A percentile compares a stretch with the other conserved stretches of the same genome.
Evolutionary conservation across 2,797 vertebrate species (phyloP).

Genomic region (Tachyglossus aculeatus): DNA sequence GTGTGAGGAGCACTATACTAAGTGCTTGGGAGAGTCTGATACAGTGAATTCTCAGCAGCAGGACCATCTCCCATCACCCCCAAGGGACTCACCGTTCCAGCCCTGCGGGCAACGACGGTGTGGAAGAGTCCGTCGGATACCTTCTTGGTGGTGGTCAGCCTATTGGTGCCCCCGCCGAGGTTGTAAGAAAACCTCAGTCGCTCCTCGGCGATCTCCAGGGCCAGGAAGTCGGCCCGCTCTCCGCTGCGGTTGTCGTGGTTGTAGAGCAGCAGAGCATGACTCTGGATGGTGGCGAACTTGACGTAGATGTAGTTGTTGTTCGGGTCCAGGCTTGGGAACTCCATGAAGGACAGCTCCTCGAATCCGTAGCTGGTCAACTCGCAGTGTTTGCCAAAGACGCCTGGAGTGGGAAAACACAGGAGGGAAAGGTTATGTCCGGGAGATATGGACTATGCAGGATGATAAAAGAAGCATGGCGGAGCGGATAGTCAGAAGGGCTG

Average conservation of each 20-base stretch:
- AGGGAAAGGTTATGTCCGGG: too few relatives aligned
- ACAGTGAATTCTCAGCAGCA: too few relatives aligned
- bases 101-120: constrained; percentile 93
- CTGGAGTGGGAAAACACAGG: constrained; percentile 72
- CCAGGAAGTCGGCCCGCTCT: constrained; percentile 93
- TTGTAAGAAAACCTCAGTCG: constrained; percentile 93
- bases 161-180: constrained; percentile 90
- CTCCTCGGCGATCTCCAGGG: constrained; percentile 89
- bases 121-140: constrained; percentile 97
- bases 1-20: too few relatives aligned
- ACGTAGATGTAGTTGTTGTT: constrained; percentile 99
- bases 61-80: too few relatives aligned
- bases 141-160: constrained; percentile 89
- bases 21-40: too few relatives aligned
- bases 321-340: constrained; percentile 96
- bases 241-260: constrained; percentile 98
- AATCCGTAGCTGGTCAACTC: constrained; percentile 98
- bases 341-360: constrained; percentile 96
- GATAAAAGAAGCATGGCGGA: too few relatives aligned
- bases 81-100: constrained; percentile 97
- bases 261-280: constrained; percentile 89
- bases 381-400: constrained; percentile 97
- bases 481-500: too few relatives aligned
- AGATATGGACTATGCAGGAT: too few relatives aligned
- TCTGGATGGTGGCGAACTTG: constrained; percentile 94